Conservation (phyloP, 2,888 invertebrate genomes). For the Tineola bisselliella region DNA sequence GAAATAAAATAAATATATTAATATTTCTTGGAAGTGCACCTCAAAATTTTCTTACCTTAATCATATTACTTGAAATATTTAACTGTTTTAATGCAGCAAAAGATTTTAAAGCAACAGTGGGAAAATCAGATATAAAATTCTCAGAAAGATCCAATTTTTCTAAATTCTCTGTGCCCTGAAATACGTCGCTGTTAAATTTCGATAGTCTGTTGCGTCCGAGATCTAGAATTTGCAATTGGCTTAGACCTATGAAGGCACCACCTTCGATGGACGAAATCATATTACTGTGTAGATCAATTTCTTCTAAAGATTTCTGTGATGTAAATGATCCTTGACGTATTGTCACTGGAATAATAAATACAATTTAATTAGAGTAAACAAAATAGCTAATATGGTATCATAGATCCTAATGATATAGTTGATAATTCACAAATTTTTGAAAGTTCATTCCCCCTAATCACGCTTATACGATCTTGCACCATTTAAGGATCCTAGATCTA, state of each 20-base stretch:
- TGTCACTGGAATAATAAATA: constrained; percentile 61
- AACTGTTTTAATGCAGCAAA: constrained; percentile 76
- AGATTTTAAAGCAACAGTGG: constrained; percentile 78
- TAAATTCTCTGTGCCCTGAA: constrained; percentile 79
- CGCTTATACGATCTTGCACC: no score
- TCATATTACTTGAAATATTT: constrained; percentile 86
- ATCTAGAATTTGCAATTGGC: constrained; percentile 74
- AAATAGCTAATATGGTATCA: not conserved
- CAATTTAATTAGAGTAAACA: not conserved
- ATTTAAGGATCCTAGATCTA: no score
- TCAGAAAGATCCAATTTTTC: constrained; percentile 84
- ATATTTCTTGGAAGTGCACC: no score
- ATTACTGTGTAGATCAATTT: constrained; percentile 83
- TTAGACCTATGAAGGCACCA: constrained; percentile 75
- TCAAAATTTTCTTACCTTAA: constrained; percentile 68
- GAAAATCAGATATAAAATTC: constrained; percentile 86
- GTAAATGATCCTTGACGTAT: constrained; percentile 76
- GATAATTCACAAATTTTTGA: no score
- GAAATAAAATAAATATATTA: not conserved
- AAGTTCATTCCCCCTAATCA: no score
- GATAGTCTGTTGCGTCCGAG: constrained; percentile 81
- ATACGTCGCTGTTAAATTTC: constrained; percentile 85
- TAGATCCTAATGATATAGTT: constrained; percentile 3
- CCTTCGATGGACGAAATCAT: constrained; percentile 80
- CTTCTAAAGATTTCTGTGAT: constrained; percentile 75